phyloP scores from a whole-genome alignment of 2,797 vertebrate species.

The Spheniscus humboldti region DNA sequence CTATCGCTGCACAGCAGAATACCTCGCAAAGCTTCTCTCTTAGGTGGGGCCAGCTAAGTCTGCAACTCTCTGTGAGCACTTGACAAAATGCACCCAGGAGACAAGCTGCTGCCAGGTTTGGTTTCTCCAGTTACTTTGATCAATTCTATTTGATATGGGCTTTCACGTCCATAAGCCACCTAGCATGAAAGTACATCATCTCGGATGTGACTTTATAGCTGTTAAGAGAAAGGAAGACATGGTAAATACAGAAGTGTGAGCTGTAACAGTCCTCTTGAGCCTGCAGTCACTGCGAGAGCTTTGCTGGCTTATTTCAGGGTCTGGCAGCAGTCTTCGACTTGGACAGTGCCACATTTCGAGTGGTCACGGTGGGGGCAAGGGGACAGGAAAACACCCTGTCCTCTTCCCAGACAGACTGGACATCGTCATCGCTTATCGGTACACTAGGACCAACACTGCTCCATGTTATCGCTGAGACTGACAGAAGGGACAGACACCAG shows the following conservation, averaged over 20 bases:
- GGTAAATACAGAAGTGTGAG: neutral
- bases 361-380: neutral
- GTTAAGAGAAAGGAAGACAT: neutral
- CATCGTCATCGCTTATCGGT: neutral
- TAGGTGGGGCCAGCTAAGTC: neutral
- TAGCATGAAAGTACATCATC: neutral
- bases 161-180: neutral
- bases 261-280: neutral
- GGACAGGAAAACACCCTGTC: neutral
- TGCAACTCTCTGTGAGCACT: neutral
- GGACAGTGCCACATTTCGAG: neutral
- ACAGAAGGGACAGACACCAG: neutral
- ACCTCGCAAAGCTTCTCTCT: neutral
- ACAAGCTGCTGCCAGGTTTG: neutral
- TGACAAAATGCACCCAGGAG: neutral
- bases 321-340: neutral
- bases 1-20: neutral
- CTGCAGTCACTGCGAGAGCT: neutral
- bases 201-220: neutral
- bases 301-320: neutral
- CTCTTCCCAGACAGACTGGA: neutral
- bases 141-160: neutral
- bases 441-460: neutral
- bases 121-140: neutral
- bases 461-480: accelerated